Base-by-base conservation (phyloP, 2,888 invertebrate species). In the Cryptosula pallasiana region DNA sequence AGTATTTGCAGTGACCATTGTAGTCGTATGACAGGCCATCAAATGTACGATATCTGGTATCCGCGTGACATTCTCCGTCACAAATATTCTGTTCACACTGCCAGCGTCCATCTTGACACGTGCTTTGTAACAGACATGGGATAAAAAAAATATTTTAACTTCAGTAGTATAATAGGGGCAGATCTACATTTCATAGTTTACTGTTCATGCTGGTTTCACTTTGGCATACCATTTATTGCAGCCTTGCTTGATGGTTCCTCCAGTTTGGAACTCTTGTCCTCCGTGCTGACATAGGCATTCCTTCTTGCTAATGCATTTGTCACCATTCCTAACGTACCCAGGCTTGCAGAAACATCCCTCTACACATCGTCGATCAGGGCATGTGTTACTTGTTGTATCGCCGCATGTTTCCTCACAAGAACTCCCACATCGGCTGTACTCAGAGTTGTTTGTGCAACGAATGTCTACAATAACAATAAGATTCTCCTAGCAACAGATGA, bases 41-140 rank as follows among this genome's bases (percentile, higher is more conserved):
- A 82, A 95, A 95, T 0, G 95, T 95, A 69, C 89, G 88, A 85
- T 93, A 95, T 86, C 95, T 95, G 0, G 94, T 93, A 87, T 94
- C 94, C 0, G 94, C 94, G 55, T 92, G 88, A 0, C 95, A 95
- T n/a, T 93, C 89, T 0, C 91, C 90, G 1, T 91, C 91, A 83
- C 95, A 95, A 70, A 81, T 86, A 1, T 89, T 88, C 74, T 90
- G 88, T 0, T 93, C 92, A 81, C 95, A 95, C 3, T 87, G 84
- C 94, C 94, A 95, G 74, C 88, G 88, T 0, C 88, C 88, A 32
- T 76, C 72, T 36, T 75, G 71, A 69, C 81, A 81, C 20, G 79
- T 80, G 72, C 81, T 81, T n/a, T n/a, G n/a, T n/a, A n/a, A n/a
- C n/a, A n/a, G n/a, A n/a, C n/a, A n/a, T n/a, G n/a, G 73, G 20